Conservation (phyloP, 2,888 invertebrate species). For the Cryptus viduatorius region DNA sequence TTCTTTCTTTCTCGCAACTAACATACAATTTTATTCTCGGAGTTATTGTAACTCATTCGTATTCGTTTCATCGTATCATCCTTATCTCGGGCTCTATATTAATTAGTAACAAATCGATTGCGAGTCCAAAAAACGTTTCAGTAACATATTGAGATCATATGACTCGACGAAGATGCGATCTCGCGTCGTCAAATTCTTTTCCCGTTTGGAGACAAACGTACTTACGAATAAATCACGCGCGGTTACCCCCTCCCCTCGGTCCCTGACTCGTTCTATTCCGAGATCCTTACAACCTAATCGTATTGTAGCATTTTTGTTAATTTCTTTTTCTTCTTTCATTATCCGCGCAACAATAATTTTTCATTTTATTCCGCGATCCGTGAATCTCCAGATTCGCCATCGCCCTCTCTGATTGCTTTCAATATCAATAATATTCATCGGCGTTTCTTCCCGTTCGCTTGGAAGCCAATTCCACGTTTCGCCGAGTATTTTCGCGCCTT, state of each 20-base stretch:
- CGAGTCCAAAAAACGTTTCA: constrained; percentile 68
- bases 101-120: constrained; percentile 71
- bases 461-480: constrained; percentile 36
- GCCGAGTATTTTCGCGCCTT: constrained; percentile 38
- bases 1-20: constrained; percentile 30
- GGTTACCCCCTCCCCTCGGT: constrained; percentile 36
- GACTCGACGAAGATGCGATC: constrained; percentile 70
- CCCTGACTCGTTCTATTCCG: constrained; percentile 40
- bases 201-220: constrained; percentile 2
- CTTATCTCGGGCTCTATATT: constrained; percentile 17
- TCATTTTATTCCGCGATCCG: constrained; percentile 52
- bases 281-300: constrained; percentile 54
- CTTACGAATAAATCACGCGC: constrained; percentile 31
- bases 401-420: constrained; percentile 58
- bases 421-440: constrained; percentile 49
- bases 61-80: constrained; percentile 11
- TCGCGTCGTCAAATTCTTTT: constrained; percentile 41
- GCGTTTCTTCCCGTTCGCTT: constrained; percentile 34
- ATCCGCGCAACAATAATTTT: constrained; percentile 48
- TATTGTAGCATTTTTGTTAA: constrained; percentile 29
- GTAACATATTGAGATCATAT: constrained; percentile 78
- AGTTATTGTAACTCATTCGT: constrained; percentile 33
- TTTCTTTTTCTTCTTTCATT: constrained; percentile 17
- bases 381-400: constrained; percentile 44
- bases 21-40: constrained; percentile 33